Evolutionary conservation across 1,140 invertebrate genomes (phyloP).

Genomic region (Calephelis nemesis): DNA sequence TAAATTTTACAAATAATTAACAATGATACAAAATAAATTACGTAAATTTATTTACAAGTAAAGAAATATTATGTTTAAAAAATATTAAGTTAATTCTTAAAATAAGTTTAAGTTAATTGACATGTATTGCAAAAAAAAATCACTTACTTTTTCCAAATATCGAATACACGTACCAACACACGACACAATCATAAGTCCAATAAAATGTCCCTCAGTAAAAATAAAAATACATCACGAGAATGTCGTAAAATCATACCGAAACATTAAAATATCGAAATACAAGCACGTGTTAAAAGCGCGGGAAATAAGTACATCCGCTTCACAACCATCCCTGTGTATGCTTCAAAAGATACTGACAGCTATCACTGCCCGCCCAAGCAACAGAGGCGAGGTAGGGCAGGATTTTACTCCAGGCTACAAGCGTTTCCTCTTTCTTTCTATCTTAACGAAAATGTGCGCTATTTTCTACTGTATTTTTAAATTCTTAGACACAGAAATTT

Average conservation of each 20-base stretch:
- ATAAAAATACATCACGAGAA: conserved; percentile 9
- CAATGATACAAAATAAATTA: too few relatives aligned
- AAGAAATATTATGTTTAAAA: too few relatives aligned
- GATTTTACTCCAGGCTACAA: conserved; percentile 59
- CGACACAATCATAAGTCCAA: conserved; percentile 64
- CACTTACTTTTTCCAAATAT: conserved; percentile 60
- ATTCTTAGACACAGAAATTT: too few relatives aligned
- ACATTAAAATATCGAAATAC: conserved; percentile 27
- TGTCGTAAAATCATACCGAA: conserved; percentile 29
- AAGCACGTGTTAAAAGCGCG: conserved; percentile 57
- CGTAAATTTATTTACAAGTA: too few relatives aligned
- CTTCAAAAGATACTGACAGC: conserved; percentile 63
- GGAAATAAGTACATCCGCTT: conserved; percentile 48
- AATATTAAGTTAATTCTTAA: too few relatives aligned
- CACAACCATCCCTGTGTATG: conserved; percentile 62
- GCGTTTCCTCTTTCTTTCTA: conserved; percentile 66
- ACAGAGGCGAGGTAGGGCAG: conserved; percentile 50
- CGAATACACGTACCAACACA: conserved; percentile 48
- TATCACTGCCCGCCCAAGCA: conserved; percentile 41
- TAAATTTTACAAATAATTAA: too few relatives aligned
- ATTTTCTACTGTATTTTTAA: too few relatives aligned
- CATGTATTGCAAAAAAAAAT: too few relatives aligned
- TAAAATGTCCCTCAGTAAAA: not conserved
- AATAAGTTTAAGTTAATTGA: too few relatives aligned
- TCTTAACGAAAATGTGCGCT: conserved; percentile 60